A percentile compares a stretch with the other conserved stretches of the same genome.
Evolutionary conservation across 1,140 invertebrate genomes (phyloP).

Genomic region (Sycobia sp.): DNA sequence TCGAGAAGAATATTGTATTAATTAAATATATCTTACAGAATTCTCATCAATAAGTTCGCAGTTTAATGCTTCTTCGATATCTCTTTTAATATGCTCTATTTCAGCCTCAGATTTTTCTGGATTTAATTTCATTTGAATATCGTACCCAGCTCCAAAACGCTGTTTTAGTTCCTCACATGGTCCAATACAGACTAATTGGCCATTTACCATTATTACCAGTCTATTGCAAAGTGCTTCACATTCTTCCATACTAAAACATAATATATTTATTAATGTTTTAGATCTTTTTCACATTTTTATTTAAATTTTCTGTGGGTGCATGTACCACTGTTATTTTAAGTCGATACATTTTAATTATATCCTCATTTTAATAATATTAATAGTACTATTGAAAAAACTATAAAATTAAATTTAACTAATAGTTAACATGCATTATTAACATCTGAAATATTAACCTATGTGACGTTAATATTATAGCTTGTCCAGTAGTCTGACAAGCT

Average conservation of each 20-base stretch:
- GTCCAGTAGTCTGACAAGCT: conserved; percentile 66
- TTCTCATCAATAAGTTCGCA: conserved; percentile 56
- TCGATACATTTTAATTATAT: too few species aligned
- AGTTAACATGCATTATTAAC: too few species aligned
- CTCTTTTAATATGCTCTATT: conserved; percentile 47
- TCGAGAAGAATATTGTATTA: too few species aligned
- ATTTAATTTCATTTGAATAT: conserved; percentile 59
- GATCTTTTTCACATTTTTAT: too few species aligned
- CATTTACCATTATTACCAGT: conserved; percentile 87
- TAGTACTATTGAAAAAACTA: too few species aligned
- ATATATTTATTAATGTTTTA: too few species aligned
- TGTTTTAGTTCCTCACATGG: conserved; percentile 73
- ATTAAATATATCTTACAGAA: conserved; percentile 40
- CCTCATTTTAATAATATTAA: too few species aligned
- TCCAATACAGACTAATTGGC: conserved; percentile 75
- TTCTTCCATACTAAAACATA: conserved; percentile 80
- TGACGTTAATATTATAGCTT: conserved; percentile 78
- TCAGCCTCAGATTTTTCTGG: conserved; percentile 39
- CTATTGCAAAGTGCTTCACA: conserved; percentile 87
- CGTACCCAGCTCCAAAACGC: conserved; percentile 62
- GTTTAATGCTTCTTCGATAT: conserved; percentile 45
- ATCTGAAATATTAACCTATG: conserved; percentile 64
- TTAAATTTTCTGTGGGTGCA: too few species aligned
- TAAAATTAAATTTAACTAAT: too few species aligned
- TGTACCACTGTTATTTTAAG: too few species aligned